phyloP scores from a whole-genome alignment of 2,888 invertebrate genomes.

The Scrobipalpa atriplicella region DNA sequence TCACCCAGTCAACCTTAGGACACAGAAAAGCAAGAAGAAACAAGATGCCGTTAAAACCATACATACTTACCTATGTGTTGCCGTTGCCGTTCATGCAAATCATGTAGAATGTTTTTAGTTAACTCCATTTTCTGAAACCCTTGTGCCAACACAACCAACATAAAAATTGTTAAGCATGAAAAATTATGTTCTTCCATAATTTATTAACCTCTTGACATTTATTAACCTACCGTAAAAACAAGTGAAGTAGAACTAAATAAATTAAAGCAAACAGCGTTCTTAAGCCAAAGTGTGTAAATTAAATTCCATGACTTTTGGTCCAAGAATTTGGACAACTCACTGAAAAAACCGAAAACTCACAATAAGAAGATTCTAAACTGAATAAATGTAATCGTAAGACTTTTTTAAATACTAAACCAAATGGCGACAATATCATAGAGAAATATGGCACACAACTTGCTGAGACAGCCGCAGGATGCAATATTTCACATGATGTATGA shows the following conservation, averaged over 20 bases:
- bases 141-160: too few species aligned
- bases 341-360: too few species aligned
- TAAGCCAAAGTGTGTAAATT: background rate
- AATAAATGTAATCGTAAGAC: too few species aligned
- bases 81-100: too few species aligned
- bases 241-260: slow-evolving; percentile 1
- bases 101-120: too few species aligned
- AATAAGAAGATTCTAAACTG: too few species aligned
- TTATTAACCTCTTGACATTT: background rate
- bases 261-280: background rate
- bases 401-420: background rate
- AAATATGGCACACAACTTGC: slow-evolving; percentile 33
- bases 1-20: too few species aligned
- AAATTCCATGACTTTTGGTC: background rate
- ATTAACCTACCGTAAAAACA: background rate
- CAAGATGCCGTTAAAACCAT: too few species aligned
- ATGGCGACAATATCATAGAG: slow-evolving; percentile 4
- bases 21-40: too few species aligned
- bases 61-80: too few species aligned
- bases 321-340: background rate
- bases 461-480: slow-evolving; percentile 50
- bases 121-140: too few species aligned
- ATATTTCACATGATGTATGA: slow-evolving; percentile 47
- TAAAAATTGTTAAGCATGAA: too few species aligned
- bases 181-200: background rate